Base-by-base conservation (phyloP, 2,797 vertebrate species). In the Malurus splendens region DNA sequence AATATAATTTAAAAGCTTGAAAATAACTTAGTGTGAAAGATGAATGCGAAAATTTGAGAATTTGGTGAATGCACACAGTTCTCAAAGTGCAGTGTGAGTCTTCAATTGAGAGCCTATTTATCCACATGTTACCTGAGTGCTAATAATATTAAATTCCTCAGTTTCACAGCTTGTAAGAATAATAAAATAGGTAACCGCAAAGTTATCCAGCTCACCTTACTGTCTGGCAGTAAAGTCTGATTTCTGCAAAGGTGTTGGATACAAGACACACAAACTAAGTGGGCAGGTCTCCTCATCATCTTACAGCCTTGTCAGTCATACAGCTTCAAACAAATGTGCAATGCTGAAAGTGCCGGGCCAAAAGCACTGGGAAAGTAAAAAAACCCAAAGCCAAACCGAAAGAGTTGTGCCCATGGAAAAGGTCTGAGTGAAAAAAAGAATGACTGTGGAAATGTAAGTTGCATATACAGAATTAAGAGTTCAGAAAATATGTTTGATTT, bases 111-210 rank as follows among this genome's bases (percentile, higher is more conserved):
- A 57, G 33, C 24, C 32, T 82, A 6, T 39, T 68, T 62, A 39
- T 42, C 42, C 11, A 33, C 3, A 0, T 2, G 2, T 54, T 78
- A 18, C 5, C 15, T 0, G 1, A 38, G 10, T 16, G 27, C 25
- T 32, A 24, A 72, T 19, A 1, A 13, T 17, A 30, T 60, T 41
- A 8, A 42, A 44, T 42, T 59, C 27, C 10, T 10, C 42, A 59
- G 6, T 22, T 66, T 79, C 41, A 51, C 28, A 72, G 73, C 23
- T 1, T 5, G 23, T 51, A 61, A 28, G 44, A 51, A 18, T 51
- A 91, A 51, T 20, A 48, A 65, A 81, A 78, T 36, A 50, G 13
- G 7, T 77, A 72, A 52, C 10, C 32, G n/a, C 11, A 38, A 55
- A 51, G 8, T 62, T 70, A 71, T 24, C 57, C 18, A 60, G 17